Percentiles rank a stretch among this genome's conserved stretches.
phyloP scores from a whole-genome alignment of 2,797 vertebrate genomes.

The Macropus fuliginosus region DNA sequence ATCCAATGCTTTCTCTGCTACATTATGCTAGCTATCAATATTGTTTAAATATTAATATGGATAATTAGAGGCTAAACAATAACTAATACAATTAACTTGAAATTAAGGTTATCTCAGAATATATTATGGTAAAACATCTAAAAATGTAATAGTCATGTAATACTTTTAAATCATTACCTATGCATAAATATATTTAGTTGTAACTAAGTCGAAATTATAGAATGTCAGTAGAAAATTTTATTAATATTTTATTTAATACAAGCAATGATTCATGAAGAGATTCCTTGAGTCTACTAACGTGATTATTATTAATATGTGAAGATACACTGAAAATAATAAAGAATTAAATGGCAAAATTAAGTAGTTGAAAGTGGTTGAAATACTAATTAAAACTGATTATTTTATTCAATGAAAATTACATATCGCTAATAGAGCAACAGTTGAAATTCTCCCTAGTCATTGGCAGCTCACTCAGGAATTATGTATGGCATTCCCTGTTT shows the following conservation, averaged over 20 bases:
- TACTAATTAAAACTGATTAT: slow-evolving; percentile 32
- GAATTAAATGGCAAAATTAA: slow-evolving; percentile 42
- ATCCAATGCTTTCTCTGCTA: background rate
- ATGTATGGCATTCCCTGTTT: background rate
- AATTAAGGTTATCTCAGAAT: slow-evolving; percentile 1
- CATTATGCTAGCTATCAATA: slow-evolving; percentile 16
- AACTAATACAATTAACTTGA: slow-evolving; percentile 31
- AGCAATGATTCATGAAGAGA: slow-evolving; percentile 45
- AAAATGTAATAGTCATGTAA: slow-evolving; percentile 46
- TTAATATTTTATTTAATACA: slow-evolving; percentile 59
- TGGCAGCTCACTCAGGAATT: background rate
- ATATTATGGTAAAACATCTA: slow-evolving; percentile 48
- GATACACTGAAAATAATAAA: slow-evolving; percentile 61
- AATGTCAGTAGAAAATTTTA: slow-evolving; percentile 47
- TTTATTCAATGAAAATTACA: slow-evolving; percentile 41
- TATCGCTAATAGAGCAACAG: background rate
- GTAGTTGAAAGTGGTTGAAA: slow-evolving; percentile 48
- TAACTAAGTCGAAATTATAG: slow-evolving; percentile 59
- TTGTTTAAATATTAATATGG: slow-evolving; percentile 42
- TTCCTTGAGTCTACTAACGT: slow-evolving; percentile 29
- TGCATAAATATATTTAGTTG: slow-evolving; percentile 36
- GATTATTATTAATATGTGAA: slow-evolving; percentile 34
- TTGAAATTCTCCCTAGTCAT: background rate
- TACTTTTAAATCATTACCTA: slow-evolving; percentile 54
- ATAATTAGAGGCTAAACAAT: slow-evolving; percentile 33